A percentile compares a stretch with the other conserved stretches of the same genome.
These are phyloP conservation scores for Poeciliopsis paucimaculata DNA, from an alignment of 2,797 vertebrate genomes.

Conservation along the genomic window DNA sequence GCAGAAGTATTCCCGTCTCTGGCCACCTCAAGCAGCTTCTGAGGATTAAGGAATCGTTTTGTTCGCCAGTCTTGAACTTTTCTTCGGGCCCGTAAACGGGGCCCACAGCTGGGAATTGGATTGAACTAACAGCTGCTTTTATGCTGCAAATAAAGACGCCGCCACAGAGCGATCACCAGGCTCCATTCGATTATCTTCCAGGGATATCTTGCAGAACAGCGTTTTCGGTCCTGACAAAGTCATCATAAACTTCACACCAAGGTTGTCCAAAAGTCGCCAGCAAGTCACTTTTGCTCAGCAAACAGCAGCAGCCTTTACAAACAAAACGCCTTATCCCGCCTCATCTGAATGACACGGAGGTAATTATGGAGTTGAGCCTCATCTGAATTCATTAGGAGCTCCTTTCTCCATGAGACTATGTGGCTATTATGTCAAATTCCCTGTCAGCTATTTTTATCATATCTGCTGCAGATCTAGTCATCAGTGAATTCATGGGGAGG, in stretches of 20 bases:
- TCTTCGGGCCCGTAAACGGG: slow-evolving; percentile 21
- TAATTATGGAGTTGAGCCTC: slow-evolving; percentile 73
- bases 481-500: slow-evolving; percentile 71
- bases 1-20: slow-evolving; percentile 16
- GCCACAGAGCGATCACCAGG: slow-evolving; percentile 28
- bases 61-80: slow-evolving; percentile 33
- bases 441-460: slow-evolving; percentile 83
- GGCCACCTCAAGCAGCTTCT: slow-evolving; percentile 15
- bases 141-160: slow-evolving; percentile 52
- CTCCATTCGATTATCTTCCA: slow-evolving; percentile 59
- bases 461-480: slow-evolving; percentile 75
- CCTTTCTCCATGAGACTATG: slow-evolving; percentile 72
- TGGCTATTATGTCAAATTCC: slow-evolving; percentile 77
- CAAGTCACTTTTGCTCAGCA: slow-evolving; percentile 51
- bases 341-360: slow-evolving; percentile 74
- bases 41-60: slow-evolving; percentile 43
- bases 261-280: slow-evolving; percentile 66
- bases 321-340: slow-evolving; percentile 71
- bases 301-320: slow-evolving; percentile 63
- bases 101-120: slow-evolving; percentile 49
- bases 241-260: slow-evolving; percentile 67
- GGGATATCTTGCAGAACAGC: slow-evolving; percentile 62
- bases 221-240: slow-evolving; percentile 61
- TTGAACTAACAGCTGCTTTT: slow-evolving; percentile 57
- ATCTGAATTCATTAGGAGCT: slow-evolving; percentile 73